Conservation (phyloP, 2,113 vertebrate species). For the Pyrgilauda ruficollis region DNA sequence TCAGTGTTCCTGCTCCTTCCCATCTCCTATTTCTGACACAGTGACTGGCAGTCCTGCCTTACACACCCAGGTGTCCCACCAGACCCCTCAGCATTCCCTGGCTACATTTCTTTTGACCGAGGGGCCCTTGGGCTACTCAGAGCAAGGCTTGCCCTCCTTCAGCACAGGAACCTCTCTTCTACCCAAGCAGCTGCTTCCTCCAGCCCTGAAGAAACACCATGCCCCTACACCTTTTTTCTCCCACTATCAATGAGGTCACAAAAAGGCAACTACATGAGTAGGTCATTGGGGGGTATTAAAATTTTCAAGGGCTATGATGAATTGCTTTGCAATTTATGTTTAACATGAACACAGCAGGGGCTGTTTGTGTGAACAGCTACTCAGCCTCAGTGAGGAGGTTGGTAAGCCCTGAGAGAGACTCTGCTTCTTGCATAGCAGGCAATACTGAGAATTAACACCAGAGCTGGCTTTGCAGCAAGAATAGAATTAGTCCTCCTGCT, state of each 20-base stretch:
- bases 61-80: neutral
- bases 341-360: neutral
- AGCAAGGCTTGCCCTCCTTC: neutral
- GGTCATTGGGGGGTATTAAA: neutral
- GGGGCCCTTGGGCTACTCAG: neutral
- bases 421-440: neutral
- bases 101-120: neutral
- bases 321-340: neutral
- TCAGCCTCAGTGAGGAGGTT: neutral
- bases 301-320: neutral
- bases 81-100: neutral
- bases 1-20: neutral
- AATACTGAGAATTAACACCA: neutral
- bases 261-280: neutral
- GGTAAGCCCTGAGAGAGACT: neutral
- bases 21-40: neutral
- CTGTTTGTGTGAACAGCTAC: neutral
- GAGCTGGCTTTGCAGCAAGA: neutral
- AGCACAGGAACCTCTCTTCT: neutral
- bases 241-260: neutral
- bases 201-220: neutral
- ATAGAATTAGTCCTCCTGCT: neutral
- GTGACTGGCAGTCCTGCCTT: neutral
- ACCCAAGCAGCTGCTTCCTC: neutral
- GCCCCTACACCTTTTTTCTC: neutral